These are phyloP conservation scores for Delphinus delphis DNA, from an alignment of 2,113 vertebrate genomes.

Conservation along the genomic window DNA sequence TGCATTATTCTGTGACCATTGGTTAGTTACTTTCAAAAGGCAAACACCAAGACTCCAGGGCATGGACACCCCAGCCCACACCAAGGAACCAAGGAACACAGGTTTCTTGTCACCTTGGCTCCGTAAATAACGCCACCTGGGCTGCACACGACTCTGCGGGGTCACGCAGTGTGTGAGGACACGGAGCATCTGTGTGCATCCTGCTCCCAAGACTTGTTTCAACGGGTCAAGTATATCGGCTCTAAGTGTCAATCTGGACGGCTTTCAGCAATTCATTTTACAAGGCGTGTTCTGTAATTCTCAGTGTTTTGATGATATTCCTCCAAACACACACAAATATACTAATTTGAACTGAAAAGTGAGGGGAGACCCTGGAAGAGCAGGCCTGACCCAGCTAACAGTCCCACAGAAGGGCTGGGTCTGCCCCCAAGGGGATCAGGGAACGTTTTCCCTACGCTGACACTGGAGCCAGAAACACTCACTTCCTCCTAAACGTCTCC, in stretches of 20 bases:
- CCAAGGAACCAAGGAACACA: neutral
- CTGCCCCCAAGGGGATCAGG: fast-evolving
- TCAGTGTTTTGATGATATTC: neutral
- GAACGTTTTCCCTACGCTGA: fast-evolving
- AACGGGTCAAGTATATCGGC: neutral
- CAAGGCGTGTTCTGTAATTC: neutral
- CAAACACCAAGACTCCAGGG: neutral
- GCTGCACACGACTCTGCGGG: neutral
- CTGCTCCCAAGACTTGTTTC: neutral
- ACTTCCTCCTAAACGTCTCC: constrained; percentile 83
- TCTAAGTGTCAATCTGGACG: neutral
- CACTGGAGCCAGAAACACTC: constrained; percentile 53
- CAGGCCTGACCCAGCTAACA: neutral
- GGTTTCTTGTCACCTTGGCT: neutral
- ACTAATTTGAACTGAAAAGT: neutral
- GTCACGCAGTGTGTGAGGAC: neutral
- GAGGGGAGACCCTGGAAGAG: neutral
- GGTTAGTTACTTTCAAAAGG: neutral
- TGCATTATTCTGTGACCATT: fast-evolving
- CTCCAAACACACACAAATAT: neutral
- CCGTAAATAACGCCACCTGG: neutral
- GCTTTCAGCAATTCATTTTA: neutral
- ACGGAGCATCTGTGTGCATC: neutral
- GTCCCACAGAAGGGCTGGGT: neutral
- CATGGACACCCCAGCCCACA: neutral